A percentile compares a stretch with the other conserved stretches of the same genome.
Evolutionary conservation across 2,113 vertebrate genomes (phyloP).

Genomic region (Mustelus asterias): DNA sequence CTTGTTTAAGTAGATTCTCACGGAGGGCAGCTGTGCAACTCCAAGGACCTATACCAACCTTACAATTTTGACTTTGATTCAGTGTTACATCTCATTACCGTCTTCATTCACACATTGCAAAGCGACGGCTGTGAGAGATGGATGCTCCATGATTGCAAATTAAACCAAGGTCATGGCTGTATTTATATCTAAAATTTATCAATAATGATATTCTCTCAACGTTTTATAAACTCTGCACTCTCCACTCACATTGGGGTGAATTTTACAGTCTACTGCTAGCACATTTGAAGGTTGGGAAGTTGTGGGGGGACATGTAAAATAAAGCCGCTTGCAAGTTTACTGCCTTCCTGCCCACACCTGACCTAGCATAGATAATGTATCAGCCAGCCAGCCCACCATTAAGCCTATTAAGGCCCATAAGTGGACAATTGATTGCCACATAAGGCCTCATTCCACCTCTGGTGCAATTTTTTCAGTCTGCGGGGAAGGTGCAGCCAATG

Average conservation of each 20-base stretch:
- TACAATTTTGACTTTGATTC: background rate
- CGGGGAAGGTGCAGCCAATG: no score
- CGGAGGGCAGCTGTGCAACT: background rate
- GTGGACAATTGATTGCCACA: no score
- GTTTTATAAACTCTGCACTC: background rate
- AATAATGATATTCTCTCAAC: background rate
- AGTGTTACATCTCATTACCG: constrained; percentile 5
- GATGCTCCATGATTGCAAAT: background rate
- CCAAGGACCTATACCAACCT: background rate
- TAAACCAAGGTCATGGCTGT: background rate
- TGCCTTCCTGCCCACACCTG: no score
- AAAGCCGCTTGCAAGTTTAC: no score
- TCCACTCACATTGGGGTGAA: background rate
- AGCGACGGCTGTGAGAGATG: background rate
- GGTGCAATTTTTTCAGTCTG: no score
- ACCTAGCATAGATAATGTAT: no score
- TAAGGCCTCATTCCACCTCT: no score
- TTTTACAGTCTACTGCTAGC: no score
- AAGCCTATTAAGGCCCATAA: no score
- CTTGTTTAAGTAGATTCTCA: background rate
- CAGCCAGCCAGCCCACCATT: no score
- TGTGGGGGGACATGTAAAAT: no score
- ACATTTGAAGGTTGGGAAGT: no score
- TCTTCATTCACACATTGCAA: constrained; percentile 16
- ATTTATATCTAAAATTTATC: background rate